phyloP scores from a whole-genome alignment of 1,140 invertebrate genomes.

The Gryon sp. region DNA sequence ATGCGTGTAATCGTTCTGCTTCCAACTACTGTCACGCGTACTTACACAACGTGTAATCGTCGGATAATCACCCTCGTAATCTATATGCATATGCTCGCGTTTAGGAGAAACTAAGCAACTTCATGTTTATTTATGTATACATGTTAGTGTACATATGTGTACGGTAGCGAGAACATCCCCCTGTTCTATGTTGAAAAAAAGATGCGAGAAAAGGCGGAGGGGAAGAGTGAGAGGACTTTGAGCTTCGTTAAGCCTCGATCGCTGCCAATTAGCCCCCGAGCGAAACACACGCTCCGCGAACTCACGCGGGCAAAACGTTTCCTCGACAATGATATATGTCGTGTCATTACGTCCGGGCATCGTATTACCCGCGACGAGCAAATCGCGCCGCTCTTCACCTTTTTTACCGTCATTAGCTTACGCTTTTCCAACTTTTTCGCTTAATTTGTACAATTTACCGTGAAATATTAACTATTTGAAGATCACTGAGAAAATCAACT shows the following conservation, averaged over 20 bases:
- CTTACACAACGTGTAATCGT: slow-evolving; percentile 74
- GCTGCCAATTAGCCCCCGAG: slow-evolving; percentile 62
- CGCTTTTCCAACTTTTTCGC: slow-evolving; percentile 31
- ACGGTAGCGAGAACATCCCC: slow-evolving; percentile 25
- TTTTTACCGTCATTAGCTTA: slow-evolving; percentile 37
- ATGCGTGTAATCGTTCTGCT: slow-evolving; percentile 60
- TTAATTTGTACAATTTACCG: slow-evolving; percentile 31
- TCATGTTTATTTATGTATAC: too few relatives aligned
- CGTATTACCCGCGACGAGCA: slow-evolving; percentile 41
- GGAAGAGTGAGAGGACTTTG: slow-evolving; percentile 15
- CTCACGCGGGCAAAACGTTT: slow-evolving; percentile 20
- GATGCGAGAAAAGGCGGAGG: too few relatives aligned
- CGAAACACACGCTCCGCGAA: slow-evolving; percentile 39
- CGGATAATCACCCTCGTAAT: slow-evolving; percentile 71
- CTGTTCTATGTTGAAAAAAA: too few relatives aligned
- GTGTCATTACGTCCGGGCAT: slow-evolving; percentile 52
- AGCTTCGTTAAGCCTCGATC: slow-evolving; percentile 52
- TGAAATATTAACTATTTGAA: slow-evolving; percentile 17
- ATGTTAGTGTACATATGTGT: slow-evolving; percentile 63
- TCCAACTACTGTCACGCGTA: slow-evolving; percentile 69
- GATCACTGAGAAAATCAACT: not conserved
- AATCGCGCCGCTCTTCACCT: slow-evolving; percentile 16
- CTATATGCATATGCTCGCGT: slow-evolving; percentile 60
- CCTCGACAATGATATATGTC: slow-evolving; percentile 61
- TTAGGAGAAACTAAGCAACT: too few relatives aligned